Evolutionary conservation across 2,888 invertebrate genomes (phyloP).

Genomic region (Mimachlamys varia): DNA sequence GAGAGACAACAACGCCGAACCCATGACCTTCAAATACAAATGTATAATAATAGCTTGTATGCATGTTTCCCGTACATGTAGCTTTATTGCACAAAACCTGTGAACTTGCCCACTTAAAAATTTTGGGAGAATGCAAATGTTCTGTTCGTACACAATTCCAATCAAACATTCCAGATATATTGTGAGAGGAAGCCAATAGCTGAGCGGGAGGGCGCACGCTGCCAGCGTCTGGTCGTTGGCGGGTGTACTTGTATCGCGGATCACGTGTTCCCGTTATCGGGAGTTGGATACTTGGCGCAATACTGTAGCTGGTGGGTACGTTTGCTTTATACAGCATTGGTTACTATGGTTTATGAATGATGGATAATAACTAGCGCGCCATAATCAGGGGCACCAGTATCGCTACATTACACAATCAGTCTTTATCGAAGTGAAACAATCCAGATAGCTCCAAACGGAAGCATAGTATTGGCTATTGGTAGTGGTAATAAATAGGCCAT

Average conservation of each 20-base stretch:
- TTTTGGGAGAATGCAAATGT: neutral
- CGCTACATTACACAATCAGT: neutral
- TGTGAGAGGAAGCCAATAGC: neutral
- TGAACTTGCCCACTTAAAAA: slow-evolving; percentile 9
- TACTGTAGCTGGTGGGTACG: neutral
- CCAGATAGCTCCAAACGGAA: neutral
- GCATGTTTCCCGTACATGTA: neutral
- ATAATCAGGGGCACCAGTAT: neutral
- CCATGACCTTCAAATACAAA: slow-evolving; percentile 8
- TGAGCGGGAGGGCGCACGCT: neutral
- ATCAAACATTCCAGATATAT: neutral
- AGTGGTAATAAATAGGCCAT: neutral
- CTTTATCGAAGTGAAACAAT: neutral
- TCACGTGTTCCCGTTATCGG: slow-evolving; percentile 3
- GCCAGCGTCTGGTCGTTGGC: neutral
- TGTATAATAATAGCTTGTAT: neutral
- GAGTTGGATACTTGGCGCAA: neutral
- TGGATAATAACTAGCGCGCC: neutral
- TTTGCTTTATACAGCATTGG: neutral
- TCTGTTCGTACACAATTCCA: neutral
- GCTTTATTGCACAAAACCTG: slow-evolving; percentile 24
- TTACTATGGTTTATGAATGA: slow-evolving; percentile 24
- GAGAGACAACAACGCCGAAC: neutral
- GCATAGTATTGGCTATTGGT: too few relatives aligned
- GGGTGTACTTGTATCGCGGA: neutral